These are phyloP conservation scores for Adela reaumurella DNA, from an alignment of 2,888 invertebrate species.

Conservation along the genomic window DNA sequence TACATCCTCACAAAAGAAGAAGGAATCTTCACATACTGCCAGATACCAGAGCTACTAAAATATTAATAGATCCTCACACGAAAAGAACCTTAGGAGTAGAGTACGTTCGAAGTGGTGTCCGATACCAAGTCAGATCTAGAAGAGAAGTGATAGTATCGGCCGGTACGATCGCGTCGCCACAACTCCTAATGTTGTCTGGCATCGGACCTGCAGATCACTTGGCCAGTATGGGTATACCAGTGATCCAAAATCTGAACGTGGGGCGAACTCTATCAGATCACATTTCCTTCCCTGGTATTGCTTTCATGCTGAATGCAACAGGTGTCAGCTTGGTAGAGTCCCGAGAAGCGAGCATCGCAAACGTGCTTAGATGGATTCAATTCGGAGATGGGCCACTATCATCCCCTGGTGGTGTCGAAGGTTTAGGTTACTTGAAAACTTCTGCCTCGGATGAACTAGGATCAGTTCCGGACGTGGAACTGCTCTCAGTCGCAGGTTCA, in stretches of 20 bases:
- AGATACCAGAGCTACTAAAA: constrained; percentile 51
- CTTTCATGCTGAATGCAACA: constrained; percentile 29
- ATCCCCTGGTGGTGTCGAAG: constrained; percentile 33
- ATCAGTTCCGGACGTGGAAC: constrained; percentile 50
- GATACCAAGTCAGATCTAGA: constrained; percentile 28
- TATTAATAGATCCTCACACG: constrained; percentile 54
- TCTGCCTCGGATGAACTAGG: constrained; percentile 30
- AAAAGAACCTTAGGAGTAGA: constrained; percentile 39
- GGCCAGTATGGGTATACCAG: constrained; percentile 36
- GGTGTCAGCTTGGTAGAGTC: constrained; percentile 11
- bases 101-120: constrained; percentile 34
- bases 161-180: constrained; percentile 67
- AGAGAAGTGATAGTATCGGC: constrained; percentile 47
- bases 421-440: constrained; percentile 35
- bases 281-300: constrained; percentile 39
- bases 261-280: constrained; percentile 59
- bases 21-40: constrained; percentile 57
- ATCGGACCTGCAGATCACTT: constrained; percentile 52
- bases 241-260: constrained; percentile 51
- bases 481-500: constrained; percentile 41
- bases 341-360: constrained; percentile 1
- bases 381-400: constrained; percentile 29
- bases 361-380: constrained; percentile 15
- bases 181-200: constrained; percentile 55
- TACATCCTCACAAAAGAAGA: constrained; percentile 49